Evolutionary conservation across 2,888 invertebrate species (phyloP).

Genomic region (Phyllotreta cruciferae): DNA sequence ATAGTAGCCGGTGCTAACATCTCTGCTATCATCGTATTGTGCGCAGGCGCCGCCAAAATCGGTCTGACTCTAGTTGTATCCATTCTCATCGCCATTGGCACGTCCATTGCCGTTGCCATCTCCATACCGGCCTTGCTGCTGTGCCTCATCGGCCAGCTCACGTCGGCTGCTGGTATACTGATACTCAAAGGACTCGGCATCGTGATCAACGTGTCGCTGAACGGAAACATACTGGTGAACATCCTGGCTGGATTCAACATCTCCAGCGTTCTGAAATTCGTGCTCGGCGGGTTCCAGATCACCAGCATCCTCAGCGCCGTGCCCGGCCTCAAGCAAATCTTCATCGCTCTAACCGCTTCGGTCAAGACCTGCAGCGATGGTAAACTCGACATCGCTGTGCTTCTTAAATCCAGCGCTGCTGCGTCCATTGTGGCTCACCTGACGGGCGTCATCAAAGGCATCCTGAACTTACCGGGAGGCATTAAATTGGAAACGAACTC

Average conservation of each 20-base stretch:
- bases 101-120: conserved; percentile 15
- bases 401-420: conserved; percentile 22
- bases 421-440: conserved; percentile 2
- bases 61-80: conserved; percentile 27
- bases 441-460: conserved; percentile 20
- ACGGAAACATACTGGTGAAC: conserved; percentile 10
- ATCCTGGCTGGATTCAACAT: conserved; percentile 28
- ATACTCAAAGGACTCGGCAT: conserved; percentile 32
- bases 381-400: conserved; percentile 8
- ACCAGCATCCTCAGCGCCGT: conserved; percentile 23
- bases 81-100: conserved; percentile 29
- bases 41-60: conserved; percentile 6
- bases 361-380: conserved; percentile 23
- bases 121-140: conserved; percentile 34
- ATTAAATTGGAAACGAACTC: conserved; percentile 6
- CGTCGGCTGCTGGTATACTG: conserved; percentile 25
- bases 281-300: conserved; percentile 23
- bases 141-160: conserved; percentile 29
- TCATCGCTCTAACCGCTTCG: conserved; percentile 17
- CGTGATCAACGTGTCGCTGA: conserved; percentile 11
- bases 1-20: conserved; percentile 33
- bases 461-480: conserved; percentile 13
- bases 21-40: conserved; percentile 30
- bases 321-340: conserved; percentile 34
- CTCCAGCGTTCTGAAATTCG: conserved; percentile 10